Evolutionary conservation across 2,888 invertebrate species (phyloP).

Genomic region (Agrotis segetum): DNA sequence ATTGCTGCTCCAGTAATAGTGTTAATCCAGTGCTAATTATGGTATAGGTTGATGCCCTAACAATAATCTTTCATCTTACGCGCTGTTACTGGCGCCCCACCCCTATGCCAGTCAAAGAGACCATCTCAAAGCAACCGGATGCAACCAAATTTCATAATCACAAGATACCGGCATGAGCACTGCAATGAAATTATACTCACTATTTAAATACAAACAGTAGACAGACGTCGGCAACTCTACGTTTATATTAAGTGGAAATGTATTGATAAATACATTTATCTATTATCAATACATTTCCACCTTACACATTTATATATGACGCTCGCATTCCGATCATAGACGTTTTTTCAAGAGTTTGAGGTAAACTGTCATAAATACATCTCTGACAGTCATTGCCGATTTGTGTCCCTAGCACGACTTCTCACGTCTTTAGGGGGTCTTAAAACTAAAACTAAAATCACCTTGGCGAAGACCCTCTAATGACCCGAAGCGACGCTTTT

Average conservation of each 20-base stretch:
- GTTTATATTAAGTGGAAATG: neutral
- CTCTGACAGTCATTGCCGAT: neutral
- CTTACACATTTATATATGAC: neutral
- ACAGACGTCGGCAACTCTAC: neutral
- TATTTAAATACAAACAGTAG: slow-evolving; percentile 48
- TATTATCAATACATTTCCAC: too few relatives aligned
- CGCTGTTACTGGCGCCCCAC: slow-evolving; percentile 62
- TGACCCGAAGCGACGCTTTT: too few relatives aligned
- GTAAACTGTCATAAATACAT: neutral
- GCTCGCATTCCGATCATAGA: neutral
- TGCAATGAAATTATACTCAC: slow-evolving; percentile 51
- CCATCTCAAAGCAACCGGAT: slow-evolving; percentile 81
- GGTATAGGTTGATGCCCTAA: too few relatives aligned
- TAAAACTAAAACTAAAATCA: too few relatives aligned
- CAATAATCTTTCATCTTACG: neutral
- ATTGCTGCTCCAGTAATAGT: too few relatives aligned
- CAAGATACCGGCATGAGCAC: slow-evolving; percentile 67
- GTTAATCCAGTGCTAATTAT: too few relatives aligned
- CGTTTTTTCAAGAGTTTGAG: neutral
- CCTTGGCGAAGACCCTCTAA: too few relatives aligned
- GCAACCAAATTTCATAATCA: slow-evolving; percentile 82
- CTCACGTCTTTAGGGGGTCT: too few relatives aligned
- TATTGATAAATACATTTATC: too few relatives aligned
- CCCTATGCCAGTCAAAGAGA: slow-evolving; percentile 74
- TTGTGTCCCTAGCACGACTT: too few relatives aligned